These are phyloP conservation scores for Sarcophaga peregrina DNA, from an alignment of 1,140 invertebrate species.

Conservation along the genomic window DNA sequence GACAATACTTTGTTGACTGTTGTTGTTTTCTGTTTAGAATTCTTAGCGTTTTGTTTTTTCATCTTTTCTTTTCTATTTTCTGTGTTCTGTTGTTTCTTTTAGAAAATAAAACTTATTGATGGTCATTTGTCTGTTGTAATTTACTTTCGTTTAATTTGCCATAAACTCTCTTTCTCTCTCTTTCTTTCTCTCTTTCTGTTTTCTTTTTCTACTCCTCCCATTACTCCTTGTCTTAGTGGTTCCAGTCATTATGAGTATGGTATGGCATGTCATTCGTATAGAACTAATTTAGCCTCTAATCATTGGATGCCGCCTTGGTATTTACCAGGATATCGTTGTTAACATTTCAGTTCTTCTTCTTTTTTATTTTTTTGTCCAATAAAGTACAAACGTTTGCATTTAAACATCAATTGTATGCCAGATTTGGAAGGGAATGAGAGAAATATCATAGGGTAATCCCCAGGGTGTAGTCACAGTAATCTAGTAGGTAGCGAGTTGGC, in stretches of 20 bases:
- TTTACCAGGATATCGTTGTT: background rate
- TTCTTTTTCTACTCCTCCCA: too few species aligned
- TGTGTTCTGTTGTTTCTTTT: background rate
- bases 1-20: background rate
- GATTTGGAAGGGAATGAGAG: too few species aligned
- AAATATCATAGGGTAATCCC: too few species aligned
- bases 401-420: background rate
- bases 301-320: background rate
- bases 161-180: background rate
- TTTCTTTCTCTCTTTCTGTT: too few species aligned
- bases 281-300: background rate
- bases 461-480: too few species aligned
- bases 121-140: constrained; percentile 7
- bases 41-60: too few species aligned
- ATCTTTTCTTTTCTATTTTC: background rate
- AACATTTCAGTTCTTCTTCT: too few species aligned
- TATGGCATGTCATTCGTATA: background rate
- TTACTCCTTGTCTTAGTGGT: too few species aligned
- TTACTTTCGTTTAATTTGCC: background rate
- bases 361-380: too few species aligned
- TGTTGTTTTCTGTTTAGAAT: background rate
- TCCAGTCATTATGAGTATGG: too few species aligned
- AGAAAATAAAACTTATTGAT: background rate
- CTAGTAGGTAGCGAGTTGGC: too few species aligned
- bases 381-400: constrained; percentile 7